A percentile compares a stretch with the other conserved stretches of the same genome.
These are phyloP conservation scores for Antennarius striatus DNA, from an alignment of 2,113 vertebrate genomes.

Conservation along the genomic window DNA sequence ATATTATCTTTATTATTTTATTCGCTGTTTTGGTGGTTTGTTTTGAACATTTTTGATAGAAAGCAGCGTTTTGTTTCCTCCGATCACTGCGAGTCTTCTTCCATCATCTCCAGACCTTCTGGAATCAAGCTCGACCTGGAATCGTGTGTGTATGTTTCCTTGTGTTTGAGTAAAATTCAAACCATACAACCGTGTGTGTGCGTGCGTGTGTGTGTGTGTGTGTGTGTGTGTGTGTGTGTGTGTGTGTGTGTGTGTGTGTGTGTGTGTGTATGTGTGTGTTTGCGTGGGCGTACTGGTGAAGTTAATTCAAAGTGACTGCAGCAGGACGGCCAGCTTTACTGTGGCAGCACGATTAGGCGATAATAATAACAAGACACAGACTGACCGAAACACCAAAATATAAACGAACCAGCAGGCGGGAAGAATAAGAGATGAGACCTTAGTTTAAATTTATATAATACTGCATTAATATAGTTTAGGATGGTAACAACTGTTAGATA, in stretches of 20 bases:
- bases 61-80: slow-evolving; percentile 18
- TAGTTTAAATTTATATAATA: too few relatives aligned
- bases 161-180: slow-evolving; percentile 21
- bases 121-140: background rate
- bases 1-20: slow-evolving; percentile 74
- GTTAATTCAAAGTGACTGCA: slow-evolving; percentile 72
- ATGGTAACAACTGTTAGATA: too few relatives aligned
- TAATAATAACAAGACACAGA: slow-evolving; percentile 60
- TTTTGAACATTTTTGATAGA: slow-evolving; percentile 43
- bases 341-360: slow-evolving; percentile 61
- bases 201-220: slow-evolving; percentile 8
- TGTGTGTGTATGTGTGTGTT: background rate
- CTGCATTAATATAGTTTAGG: too few relatives aligned
- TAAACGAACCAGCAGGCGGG: background rate
- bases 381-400: slow-evolving; percentile 21
- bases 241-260: background rate
- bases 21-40: slow-evolving; percentile 42
- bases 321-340: slow-evolving; percentile 58
- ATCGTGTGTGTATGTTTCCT: background rate
- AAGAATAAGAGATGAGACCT: too few relatives aligned
- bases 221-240: slow-evolving; percentile 30
- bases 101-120: background rate
- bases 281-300: slow-evolving; percentile 26
- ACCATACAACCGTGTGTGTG: background rate
- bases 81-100: background rate